Evolutionary conservation across 2,797 vertebrate species (phyloP).

Genomic region (Lagorchestes hirsutus): DNA sequence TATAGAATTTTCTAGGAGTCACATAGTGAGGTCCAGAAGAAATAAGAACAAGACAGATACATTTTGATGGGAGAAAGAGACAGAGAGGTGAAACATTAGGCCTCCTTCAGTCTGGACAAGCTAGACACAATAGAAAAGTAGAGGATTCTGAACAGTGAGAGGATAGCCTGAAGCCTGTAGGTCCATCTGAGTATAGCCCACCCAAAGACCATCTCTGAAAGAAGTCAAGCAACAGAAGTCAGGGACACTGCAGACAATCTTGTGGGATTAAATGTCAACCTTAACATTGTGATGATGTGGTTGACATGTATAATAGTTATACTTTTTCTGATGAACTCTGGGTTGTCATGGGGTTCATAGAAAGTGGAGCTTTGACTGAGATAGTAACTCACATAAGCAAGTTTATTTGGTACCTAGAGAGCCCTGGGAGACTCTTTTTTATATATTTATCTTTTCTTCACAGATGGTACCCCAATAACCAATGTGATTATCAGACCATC

Average conservation of each 20-base stretch:
- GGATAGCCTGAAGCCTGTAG: background rate
- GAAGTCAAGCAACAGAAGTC: background rate
- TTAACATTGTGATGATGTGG: slow-evolving; percentile 89
- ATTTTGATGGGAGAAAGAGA: background rate
- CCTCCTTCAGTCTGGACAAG: background rate
- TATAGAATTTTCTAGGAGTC: background rate
- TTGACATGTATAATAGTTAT: slow-evolving; percentile 95
- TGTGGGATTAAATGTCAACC: background rate
- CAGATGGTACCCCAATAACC: background rate
- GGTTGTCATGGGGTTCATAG: slow-evolving; percentile 95
- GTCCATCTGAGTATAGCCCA: background rate
- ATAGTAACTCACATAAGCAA: slow-evolving; percentile 93
- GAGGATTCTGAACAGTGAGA: background rate
- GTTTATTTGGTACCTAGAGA: slow-evolving; percentile 49
- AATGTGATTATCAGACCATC: background rate
- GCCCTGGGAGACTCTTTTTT: background rate
- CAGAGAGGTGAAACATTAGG: background rate
- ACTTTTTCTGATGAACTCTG: slow-evolving; percentile 92
- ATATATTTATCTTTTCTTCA: slow-evolving; percentile 2
- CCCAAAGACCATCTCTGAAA: background rate
- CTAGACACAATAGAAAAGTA: background rate
- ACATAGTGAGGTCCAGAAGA: background rate
- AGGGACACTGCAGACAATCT: background rate
- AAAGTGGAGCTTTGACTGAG: slow-evolving; percentile 93
- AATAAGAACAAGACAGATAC: background rate